Evolutionary conservation across 2,113 vertebrate genomes (phyloP).

Genomic region (Reinhardtius hippoglossoides): DNA sequence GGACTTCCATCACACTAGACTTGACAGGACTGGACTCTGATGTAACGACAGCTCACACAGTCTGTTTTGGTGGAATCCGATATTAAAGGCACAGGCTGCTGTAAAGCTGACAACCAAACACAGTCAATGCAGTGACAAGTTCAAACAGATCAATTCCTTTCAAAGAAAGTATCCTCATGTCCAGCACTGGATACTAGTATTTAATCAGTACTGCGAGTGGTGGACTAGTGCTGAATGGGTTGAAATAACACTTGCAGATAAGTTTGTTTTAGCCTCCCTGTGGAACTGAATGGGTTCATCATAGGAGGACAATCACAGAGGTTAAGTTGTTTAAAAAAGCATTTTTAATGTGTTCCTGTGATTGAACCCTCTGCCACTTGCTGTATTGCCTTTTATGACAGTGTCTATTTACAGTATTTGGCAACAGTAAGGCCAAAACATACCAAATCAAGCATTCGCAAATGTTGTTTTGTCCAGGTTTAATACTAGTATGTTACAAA

Average conservation of each 20-base stretch:
- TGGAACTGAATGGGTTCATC: conserved; percentile 27
- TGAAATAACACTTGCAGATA: background rate
- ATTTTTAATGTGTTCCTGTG: background rate
- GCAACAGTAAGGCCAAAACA: conserved; percentile 52
- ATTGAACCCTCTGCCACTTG: background rate
- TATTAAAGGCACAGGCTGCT: conserved; percentile 22
- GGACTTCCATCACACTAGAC: conserved; percentile 44
- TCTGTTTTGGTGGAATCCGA: conserved; percentile 33
- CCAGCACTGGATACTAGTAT: conserved; percentile 10
- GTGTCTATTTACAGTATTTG: conserved; percentile 34
- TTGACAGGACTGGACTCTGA: conserved; percentile 54
- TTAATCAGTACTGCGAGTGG: conserved; percentile 7
- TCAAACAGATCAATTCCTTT: conserved; percentile 29
- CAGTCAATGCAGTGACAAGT: conserved; percentile 21
- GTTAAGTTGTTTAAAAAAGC: conserved; percentile 9
- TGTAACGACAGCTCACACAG: conserved; percentile 17
- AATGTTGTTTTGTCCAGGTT: conserved; percentile 26
- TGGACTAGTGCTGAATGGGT: conserved; percentile 25
- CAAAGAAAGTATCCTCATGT: conserved; percentile 1
- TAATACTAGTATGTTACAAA: conserved; percentile 10
- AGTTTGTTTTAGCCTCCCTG: conserved; percentile 52
- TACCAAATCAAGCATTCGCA: conserved; percentile 47
- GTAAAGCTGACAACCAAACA: conserved; percentile 26
- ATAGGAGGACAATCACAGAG: conserved; percentile 64
- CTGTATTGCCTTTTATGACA: conserved; percentile 45